Percentiles rank a stretch among this genome's conserved stretches.
phyloP scores from a whole-genome alignment of 2,797 vertebrate species.

The Naso thynnoides region DNA sequence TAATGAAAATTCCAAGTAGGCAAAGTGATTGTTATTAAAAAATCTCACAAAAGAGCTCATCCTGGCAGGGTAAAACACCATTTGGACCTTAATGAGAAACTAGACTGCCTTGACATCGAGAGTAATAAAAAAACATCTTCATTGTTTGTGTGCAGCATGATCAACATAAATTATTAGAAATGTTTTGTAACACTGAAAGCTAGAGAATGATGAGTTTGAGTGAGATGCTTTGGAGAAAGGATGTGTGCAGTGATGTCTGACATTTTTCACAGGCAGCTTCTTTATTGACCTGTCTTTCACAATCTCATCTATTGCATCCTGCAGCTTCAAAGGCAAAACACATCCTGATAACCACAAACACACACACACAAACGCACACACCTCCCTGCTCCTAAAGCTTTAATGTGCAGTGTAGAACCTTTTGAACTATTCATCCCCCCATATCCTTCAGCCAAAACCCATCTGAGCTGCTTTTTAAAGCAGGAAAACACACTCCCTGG shows the following conservation, averaged over 20 bases:
- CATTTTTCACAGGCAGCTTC: conserved; percentile 6
- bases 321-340: conserved; percentile 31
- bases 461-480: conserved; percentile 52
- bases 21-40: neutral
- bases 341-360: conserved; percentile 22
- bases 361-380: conserved; percentile 11
- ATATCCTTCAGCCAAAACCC: conserved; percentile 44
- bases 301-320: neutral
- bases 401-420: conserved; percentile 22
- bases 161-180: neutral
- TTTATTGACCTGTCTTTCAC: conserved; percentile 20
- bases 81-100: neutral
- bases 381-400: conserved; percentile 25
- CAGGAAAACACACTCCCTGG: conserved; percentile 41
- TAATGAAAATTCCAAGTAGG: neutral
- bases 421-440: conserved; percentile 45
- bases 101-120: neutral
- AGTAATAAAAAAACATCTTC: neutral
- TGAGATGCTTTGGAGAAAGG: neutral
- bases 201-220: neutral
- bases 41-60: neutral
- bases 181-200: neutral
- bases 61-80: neutral
- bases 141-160: neutral
- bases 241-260: conserved; percentile 2